Percentiles rank a stretch among this genome's conserved stretches.
phyloP scores from a whole-genome alignment of 2,797 vertebrate genomes.

The Falco concolor region DNA sequence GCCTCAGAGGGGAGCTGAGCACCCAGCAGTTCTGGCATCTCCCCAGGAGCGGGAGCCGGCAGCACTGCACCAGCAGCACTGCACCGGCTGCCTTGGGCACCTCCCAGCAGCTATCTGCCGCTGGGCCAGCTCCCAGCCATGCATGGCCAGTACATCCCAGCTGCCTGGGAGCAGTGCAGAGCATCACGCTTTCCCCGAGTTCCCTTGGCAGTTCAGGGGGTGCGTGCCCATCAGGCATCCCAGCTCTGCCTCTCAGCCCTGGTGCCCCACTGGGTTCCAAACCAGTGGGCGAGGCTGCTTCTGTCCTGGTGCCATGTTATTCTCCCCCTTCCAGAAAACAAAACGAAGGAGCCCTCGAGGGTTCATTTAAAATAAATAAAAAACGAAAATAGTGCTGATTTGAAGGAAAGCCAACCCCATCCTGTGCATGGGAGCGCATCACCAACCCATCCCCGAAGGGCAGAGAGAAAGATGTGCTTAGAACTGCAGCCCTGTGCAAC shows the following conservation, averaged over 20 bases:
- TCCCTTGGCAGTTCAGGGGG: rapidly evolving
- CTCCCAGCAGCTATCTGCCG: rapidly evolving
- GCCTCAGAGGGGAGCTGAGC: background rate
- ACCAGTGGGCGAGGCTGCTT: background rate
- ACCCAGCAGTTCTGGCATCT: background rate
- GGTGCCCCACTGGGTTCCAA: background rate
- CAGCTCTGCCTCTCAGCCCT: background rate
- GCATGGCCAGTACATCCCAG: rapidly evolving
- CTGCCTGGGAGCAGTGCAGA: background rate
- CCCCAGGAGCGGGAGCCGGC: background rate
- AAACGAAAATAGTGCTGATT: slow-evolving; percentile 29
- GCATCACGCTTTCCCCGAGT: rapidly evolving
- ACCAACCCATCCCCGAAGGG: slow-evolving; percentile 46
- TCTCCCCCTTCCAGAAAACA: slow-evolving; percentile 26
- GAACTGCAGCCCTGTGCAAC: slow-evolving; percentile 64
- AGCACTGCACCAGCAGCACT: background rate
- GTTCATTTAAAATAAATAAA: slow-evolving; percentile 64
- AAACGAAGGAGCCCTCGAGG: slow-evolving; percentile 40
- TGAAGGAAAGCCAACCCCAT: slow-evolving; percentile 12
- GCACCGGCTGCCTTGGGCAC: rapidly evolving
- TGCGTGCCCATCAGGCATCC: rapidly evolving
- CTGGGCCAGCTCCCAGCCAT: background rate
- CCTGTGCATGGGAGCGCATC: background rate
- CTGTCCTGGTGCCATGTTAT: background rate
- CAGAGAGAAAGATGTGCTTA: slow-evolving; percentile 65